Conservation (phyloP, 1,140 invertebrate species). For the Planococcus citri region DNA sequence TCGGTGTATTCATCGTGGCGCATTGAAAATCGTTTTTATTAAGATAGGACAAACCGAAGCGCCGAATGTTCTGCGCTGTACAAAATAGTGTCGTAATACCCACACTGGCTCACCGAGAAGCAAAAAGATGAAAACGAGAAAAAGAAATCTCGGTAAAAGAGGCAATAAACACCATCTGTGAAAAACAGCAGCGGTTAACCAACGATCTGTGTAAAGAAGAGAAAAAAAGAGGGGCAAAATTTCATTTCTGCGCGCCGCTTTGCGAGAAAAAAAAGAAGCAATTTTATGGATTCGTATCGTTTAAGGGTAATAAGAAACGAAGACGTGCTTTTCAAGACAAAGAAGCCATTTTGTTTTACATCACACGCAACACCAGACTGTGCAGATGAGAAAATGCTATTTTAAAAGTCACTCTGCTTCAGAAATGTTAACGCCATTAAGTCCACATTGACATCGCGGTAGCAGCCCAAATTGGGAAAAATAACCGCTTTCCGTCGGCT, state of each 20-base stretch:
- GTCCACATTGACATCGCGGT: neutral
- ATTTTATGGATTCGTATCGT: conserved; percentile 3
- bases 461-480: neutral
- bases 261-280: too few species aligned
- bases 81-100: too few species aligned
- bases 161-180: neutral
- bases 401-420: neutral
- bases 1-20: too few species aligned
- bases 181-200: conserved; percentile 5
- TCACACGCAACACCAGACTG: neutral
- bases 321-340: neutral
- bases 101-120: too few species aligned
- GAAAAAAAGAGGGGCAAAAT: neutral
- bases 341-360: conserved; percentile 1
- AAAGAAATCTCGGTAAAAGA: neutral
- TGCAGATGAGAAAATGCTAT: neutral
- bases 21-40: neutral
- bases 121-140: too few species aligned
- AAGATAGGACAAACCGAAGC: conserved; percentile 6
- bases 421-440: neutral
- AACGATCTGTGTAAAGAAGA: too few species aligned
- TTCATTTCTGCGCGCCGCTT: neutral
- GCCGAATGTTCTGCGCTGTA: too few species aligned
- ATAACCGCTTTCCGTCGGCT: neutral
- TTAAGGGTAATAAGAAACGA: neutral